Base-by-base conservation (phyloP, 2,113 vertebrate genomes). In the Pholis gunnellus region DNA sequence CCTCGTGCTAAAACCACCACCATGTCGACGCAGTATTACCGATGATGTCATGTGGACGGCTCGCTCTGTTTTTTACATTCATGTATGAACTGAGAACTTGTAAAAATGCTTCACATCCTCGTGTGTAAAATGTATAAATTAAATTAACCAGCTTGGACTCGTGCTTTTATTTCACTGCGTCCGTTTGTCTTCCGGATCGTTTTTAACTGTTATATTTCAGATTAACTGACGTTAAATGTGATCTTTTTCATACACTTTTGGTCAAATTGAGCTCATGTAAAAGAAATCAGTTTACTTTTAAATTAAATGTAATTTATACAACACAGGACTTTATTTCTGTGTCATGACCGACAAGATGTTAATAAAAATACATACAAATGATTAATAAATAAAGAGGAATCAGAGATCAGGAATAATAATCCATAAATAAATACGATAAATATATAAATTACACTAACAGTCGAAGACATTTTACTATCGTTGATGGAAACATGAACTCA, bases 1-100 rank as follows among this genome's bases (percentile, higher is more conserved):
- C 8, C 20, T 1, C n/a, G 52, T 54, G 52, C 52, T 54, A 54
- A 11, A 56, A 56, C 20, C 9, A 56, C 52, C 82, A 88, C 76
- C 70, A 71, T 92, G 87, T 94, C 91, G 93, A 91, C 88, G 82
- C 94, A 95, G 93, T 95, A 94, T 94, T 95, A 96, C 88, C 87
- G 85, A 88, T 87, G 78, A 89, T 93, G 93, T 94, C 82, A 91
- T 94, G 92, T 92, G 91, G 91, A 95, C 88, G 78, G 74, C 83
- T 88, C 74, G 93, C 95, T 96, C 91, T 94, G 97, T 95, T 97
- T 98, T 98, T 97, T 97, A 97, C 96, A 96, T 96, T 95, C 92
- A 89, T 95, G 96, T 97, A 95, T 97, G 96, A 96, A 95, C 93
- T 95, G 95, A 96, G 93, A 96, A 94, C 95, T 95, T 95, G 93